Conservation (phyloP, 2,888 invertebrate genomes). For the Phasia obesa region DNA sequence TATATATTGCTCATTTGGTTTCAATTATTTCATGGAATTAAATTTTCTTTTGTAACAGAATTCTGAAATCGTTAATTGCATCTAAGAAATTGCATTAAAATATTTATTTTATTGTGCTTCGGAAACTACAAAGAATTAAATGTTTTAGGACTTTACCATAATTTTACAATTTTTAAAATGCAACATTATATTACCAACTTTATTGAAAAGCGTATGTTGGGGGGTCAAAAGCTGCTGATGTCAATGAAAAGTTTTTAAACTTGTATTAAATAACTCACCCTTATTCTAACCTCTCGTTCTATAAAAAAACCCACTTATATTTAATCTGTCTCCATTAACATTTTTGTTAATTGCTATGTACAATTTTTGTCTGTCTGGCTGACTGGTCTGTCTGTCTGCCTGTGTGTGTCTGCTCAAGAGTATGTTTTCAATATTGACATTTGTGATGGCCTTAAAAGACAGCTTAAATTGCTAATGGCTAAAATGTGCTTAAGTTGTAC, state of each 20-base stretch:
- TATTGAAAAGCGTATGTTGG: too few relatives aligned
- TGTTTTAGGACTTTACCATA: too few relatives aligned
- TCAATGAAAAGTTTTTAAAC: not conserved
- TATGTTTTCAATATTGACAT: not conserved
- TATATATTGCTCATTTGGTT: too few relatives aligned
- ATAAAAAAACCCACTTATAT: not conserved
- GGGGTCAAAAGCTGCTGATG: too few relatives aligned
- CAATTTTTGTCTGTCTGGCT: not conserved
- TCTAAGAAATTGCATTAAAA: too few relatives aligned
- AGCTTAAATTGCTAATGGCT: conserved; percentile 42
- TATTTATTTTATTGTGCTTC: too few relatives aligned
- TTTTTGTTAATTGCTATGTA: conserved; percentile 33
- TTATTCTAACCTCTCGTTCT: not conserved
- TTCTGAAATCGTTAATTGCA: too few relatives aligned
- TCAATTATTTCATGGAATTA: too few relatives aligned
- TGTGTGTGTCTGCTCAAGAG: not conserved
- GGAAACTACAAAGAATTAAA: too few relatives aligned
- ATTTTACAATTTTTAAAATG: too few relatives aligned
- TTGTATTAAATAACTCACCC: not conserved
- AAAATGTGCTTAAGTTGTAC: conserved; percentile 15
- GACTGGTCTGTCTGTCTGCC: not conserved
- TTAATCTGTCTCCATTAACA: conserved; percentile 38
- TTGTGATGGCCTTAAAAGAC: conserved; percentile 35
- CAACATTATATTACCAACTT: too few relatives aligned
- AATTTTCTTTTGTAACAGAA: too few relatives aligned